A percentile compares a stretch with the other conserved stretches of the same genome.
Evolutionary conservation across 2,113 vertebrate genomes (phyloP).

Genomic region (Antechinus flavipes): DNA sequence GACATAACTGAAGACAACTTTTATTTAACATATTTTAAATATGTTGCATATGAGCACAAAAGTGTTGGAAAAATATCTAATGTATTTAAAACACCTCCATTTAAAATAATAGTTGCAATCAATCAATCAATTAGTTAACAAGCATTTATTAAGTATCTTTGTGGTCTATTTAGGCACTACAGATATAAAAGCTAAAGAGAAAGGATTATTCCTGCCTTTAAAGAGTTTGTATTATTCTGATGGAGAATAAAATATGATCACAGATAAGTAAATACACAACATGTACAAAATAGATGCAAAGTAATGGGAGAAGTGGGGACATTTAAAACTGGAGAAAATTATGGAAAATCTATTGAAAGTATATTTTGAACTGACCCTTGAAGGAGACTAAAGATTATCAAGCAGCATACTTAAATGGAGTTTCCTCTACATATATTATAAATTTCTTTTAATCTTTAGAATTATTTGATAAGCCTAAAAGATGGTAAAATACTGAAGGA

Average conservation of each 20-base stretch:
- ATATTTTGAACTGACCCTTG: not conserved
- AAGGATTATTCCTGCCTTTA: not conserved
- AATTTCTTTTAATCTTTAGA: not conserved
- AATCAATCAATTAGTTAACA: not conserved
- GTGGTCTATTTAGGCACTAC: not conserved
- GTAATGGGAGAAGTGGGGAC: not conserved
- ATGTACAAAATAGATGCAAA: not conserved
- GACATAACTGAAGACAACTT: not conserved
- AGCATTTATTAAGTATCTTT: not conserved
- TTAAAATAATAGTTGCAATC: not conserved
- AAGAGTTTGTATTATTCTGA: not conserved
- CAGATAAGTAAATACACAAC: not conserved
- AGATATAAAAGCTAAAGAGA: not conserved
- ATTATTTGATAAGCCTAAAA: not conserved
- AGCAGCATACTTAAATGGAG: not conserved
- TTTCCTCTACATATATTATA: not conserved
- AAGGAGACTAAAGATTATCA: not conserved
- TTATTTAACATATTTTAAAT: not conserved
- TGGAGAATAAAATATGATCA: not conserved
- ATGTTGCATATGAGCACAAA: not conserved
- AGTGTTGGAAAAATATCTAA: not conserved
- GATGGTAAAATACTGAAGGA: not conserved
- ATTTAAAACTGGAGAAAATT: not conserved
- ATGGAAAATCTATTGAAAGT: not conserved
- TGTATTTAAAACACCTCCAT: not conserved